Evolutionary conservation across 2,888 invertebrate species (phyloP).

Genomic region (Athalia circularis): DNA sequence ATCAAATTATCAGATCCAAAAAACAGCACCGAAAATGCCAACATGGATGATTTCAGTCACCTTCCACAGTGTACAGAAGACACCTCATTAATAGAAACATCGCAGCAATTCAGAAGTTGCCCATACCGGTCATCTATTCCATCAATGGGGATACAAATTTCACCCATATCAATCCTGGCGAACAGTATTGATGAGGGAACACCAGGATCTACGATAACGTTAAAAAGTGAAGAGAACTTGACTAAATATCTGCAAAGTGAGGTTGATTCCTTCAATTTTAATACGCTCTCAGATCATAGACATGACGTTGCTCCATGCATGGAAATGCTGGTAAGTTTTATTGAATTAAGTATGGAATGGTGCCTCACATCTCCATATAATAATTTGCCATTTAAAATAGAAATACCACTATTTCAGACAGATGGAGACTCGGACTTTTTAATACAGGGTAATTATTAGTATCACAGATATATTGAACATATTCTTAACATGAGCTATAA

Average conservation of each 20-base stretch:
- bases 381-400: not conserved
- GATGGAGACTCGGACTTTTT: not conserved
- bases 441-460: conserved; percentile 9
- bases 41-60: not conserved
- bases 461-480: no score
- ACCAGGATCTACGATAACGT: not conserved
- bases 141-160: conserved; percentile 5
- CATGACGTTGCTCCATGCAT: not conserved
- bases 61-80: not conserved
- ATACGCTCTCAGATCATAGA: not conserved
- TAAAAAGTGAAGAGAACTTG: not conserved
- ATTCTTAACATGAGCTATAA: not conserved
- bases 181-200: conserved; percentile 8
- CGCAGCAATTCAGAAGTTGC: not conserved
- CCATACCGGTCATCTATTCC: not conserved
- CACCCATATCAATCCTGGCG: not conserved
- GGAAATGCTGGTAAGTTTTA: no score
- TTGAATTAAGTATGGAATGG: no score
- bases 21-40: not conserved
- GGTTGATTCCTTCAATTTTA: conserved; percentile 17
- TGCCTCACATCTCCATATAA: no score
- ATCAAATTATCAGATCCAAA: not conserved
- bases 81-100: conserved; percentile 10
- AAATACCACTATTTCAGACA: conserved; percentile 19
- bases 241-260: not conserved